Evolutionary conservation across 2,888 invertebrate genomes (phyloP), one percentile per base, ranked within the genome.

Genomic region (Acanthosepion lycidas): DNA sequence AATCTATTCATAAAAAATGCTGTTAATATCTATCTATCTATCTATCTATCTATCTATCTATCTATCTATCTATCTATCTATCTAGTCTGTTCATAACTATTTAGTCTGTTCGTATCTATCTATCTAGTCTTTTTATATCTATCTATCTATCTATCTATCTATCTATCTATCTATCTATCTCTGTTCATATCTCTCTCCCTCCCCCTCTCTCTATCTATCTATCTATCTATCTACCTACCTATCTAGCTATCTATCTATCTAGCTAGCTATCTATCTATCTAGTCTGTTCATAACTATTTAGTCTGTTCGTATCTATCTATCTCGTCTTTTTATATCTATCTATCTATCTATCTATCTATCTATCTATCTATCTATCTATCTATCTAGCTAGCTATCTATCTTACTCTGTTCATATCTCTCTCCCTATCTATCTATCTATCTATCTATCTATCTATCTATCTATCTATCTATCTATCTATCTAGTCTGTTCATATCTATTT

Each of bases 221-320:
- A 51, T 51, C 51, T 59, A 78, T 78, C 78, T 78, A 78, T 78
- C 78, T 78, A 78, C n/a, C 78, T 78, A 78, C n/a, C 78, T 78
- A 78, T 64, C 64, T 64, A 26, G 5, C 12, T 28, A 5, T 78
- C 78, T 78, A 12, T n/a, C 78, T 78, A 2, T 78, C 28, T n/a
- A 12, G 9, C n/a, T n/a, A 12, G n/a, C 78, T 26, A 2, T 64
- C 26, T 26, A 23, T 64, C 64, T 64, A 23, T 64, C 64, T n/a
- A 23, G 0, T 33, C 33, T 33, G 33, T 33, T 33, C 33, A 33
- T 33, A 33, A n/a, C n/a, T n/a, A 4, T 26, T 8, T 15, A 64
- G 8, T 6, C 0, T 1, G 6, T 64, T 9, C 12, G 4, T 64
- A 64, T 64, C 26, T 64, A 64, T 64, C 15, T 42, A 42, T 42